phyloP scores from a whole-genome alignment of 2,888 invertebrate genomes.

The Ennomos fuscantarius region DNA sequence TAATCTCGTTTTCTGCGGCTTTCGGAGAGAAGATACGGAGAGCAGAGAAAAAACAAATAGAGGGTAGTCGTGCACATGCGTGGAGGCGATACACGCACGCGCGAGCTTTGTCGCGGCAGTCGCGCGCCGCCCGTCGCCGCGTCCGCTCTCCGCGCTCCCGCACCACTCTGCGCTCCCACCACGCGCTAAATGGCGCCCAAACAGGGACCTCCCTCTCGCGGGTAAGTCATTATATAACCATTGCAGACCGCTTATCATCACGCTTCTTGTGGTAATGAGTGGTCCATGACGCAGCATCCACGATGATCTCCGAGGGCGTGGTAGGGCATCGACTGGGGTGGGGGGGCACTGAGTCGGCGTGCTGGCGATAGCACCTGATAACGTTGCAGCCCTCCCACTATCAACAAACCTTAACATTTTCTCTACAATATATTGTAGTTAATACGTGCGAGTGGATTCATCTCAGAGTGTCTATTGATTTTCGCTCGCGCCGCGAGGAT shows the following conservation, averaged over 20 bases:
- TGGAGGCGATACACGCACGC: conserved; percentile 63
- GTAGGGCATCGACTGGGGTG: conserved; percentile 61
- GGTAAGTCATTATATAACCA: conserved; percentile 70
- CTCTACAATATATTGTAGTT: conserved; percentile 26
- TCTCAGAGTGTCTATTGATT: conserved; percentile 76
- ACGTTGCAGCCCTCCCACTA: conserved; percentile 71
- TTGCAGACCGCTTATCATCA: conserved; percentile 19
- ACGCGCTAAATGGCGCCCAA: conserved; percentile 82
- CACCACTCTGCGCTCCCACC: conserved; percentile 55
- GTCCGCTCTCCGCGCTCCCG: conserved; percentile 55
- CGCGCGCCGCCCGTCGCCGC: conserved; percentile 72
- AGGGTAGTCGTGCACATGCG: conserved; percentile 71
- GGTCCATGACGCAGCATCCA: conserved; percentile 70
- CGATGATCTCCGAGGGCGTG: conserved; percentile 71
- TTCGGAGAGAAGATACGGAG: conserved; percentile 56
- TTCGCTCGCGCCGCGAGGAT: conserved; percentile 58
- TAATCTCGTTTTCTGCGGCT: conserved; percentile 77
- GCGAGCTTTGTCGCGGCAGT: conserved; percentile 63
- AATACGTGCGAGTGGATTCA: conserved; percentile 35
- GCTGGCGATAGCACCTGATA: conserved; percentile 74
- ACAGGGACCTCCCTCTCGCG: conserved; percentile 71
- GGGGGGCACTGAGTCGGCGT: conserved; percentile 66
- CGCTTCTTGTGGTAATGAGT: conserved; percentile 27
- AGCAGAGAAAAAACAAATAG: conserved; percentile 77
- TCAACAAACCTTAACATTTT: conserved; percentile 76